A percentile compares a stretch with the other conserved stretches of the same genome.
Evolutionary conservation across 2,888 invertebrate genomes (phyloP).

Genomic region (Orgyia antiqua): DNA sequence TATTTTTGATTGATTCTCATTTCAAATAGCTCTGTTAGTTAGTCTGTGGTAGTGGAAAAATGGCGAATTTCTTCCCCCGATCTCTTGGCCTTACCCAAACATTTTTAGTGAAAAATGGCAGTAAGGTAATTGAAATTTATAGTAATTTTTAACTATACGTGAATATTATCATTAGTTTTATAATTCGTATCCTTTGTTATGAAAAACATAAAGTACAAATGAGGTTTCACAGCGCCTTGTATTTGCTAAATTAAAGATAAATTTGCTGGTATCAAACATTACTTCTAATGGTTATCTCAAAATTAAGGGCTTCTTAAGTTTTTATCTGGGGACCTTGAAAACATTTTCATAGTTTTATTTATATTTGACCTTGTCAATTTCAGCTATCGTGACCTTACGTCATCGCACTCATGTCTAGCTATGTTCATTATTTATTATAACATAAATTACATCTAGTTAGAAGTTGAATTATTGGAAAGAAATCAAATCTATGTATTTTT

Average conservation of each 20-base stretch:
- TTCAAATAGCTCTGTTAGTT: constrained; percentile 2
- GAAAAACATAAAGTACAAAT: too few species aligned
- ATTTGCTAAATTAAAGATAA: too few species aligned
- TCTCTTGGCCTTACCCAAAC: constrained; percentile 84
- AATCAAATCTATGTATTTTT: too few species aligned
- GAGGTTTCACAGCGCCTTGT: too few species aligned
- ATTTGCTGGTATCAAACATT: too few species aligned
- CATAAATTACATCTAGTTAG: too few species aligned
- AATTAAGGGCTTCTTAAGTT: neutral
- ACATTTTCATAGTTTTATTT: constrained; percentile 45
- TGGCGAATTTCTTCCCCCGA: constrained; percentile 89
- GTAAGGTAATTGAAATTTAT: constrained; percentile 80
- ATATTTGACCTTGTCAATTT: constrained; percentile 68
- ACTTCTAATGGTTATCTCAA: too few species aligned
- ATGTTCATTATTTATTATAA: too few species aligned
- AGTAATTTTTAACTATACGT: neutral
- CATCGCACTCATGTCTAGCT: constrained; percentile 30
- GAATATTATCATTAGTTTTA: too few species aligned
- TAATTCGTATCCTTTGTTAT: too few species aligned
- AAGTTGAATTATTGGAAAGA: too few species aligned
- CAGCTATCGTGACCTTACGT: constrained; percentile 64
- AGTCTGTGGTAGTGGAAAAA: constrained; percentile 62
- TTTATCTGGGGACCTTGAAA: constrained; percentile 17
- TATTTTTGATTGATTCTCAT: too few species aligned
- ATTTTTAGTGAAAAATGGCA: constrained; percentile 81